Evolutionary conservation across 1,140 invertebrate species (phyloP).

Genomic region (Lerema accius): DNA sequence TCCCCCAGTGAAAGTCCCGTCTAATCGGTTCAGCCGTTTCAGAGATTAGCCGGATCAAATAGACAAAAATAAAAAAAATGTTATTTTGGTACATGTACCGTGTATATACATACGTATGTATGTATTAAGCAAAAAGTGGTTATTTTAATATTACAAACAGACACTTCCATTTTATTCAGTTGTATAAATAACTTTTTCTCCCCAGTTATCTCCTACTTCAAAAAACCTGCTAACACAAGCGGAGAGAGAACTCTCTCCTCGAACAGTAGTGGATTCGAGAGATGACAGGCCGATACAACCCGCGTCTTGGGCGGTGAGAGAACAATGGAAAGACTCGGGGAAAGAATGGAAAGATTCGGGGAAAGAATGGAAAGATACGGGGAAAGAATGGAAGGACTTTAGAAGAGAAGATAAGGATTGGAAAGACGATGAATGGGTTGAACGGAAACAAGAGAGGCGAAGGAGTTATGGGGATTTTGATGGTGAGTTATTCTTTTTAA

Average conservation of each 20-base stretch:
- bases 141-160: too few species aligned
- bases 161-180: too few species aligned
- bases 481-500: conserved; percentile 41
- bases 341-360: too few species aligned
- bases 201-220: conserved; percentile 37
- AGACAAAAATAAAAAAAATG: too few species aligned
- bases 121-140: too few species aligned
- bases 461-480: conserved; percentile 58
- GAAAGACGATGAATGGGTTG: conserved; percentile 20
- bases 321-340: conserved; percentile 15
- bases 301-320: conserved; percentile 3
- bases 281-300: conserved; percentile 28
- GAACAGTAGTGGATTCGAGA: conserved; percentile 38
- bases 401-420: background rate
- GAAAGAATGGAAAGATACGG: conserved; percentile 19
- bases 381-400: too few species aligned
- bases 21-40: too few species aligned
- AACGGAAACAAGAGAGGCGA: conserved; percentile 29
- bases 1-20: too few species aligned
- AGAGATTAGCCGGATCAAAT: too few species aligned
- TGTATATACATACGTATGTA: too few species aligned
- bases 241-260: conserved; percentile 74
- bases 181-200: too few species aligned
- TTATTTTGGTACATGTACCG: too few species aligned
- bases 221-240: conserved; percentile 55